A percentile compares a stretch with the other conserved stretches of the same genome.
Evolutionary conservation across 2,888 invertebrate genomes (phyloP).

Genomic region (Ditylenchus weischeri): DNA sequence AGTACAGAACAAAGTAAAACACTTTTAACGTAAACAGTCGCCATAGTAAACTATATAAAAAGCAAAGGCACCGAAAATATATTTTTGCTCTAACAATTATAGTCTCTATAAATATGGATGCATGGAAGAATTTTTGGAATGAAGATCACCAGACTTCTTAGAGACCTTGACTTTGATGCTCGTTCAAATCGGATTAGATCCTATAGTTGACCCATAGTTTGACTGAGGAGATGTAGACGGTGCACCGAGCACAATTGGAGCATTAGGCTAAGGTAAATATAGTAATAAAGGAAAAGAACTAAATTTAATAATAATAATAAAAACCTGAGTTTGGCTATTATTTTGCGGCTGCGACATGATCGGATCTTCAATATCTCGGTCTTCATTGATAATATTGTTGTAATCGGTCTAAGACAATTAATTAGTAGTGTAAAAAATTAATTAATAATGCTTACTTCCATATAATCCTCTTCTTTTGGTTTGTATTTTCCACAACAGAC

Average conservation of each 20-base stretch:
- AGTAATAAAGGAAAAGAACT: background rate
- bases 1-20: too few relatives aligned
- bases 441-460: background rate
- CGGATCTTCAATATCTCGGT: conserved; percentile 12
- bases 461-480: conserved; percentile 12
- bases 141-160: background rate
- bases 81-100: too few relatives aligned
- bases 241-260: conserved; percentile 24
- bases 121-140: background rate
- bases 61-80: too few relatives aligned
- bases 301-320: background rate
- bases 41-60: too few relatives aligned
- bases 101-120: too few relatives aligned
- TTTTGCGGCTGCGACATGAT: conserved; percentile 13
- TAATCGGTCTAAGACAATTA: background rate
- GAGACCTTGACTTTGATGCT: background rate
- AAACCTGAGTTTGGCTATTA: background rate
- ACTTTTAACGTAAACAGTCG: too few relatives aligned
- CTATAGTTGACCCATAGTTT: conserved; percentile 22
- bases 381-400: conserved; percentile 6
- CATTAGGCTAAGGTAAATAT: too few relatives aligned
- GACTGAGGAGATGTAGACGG: background rate
- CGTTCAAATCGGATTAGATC: background rate
- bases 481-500: conserved; percentile 31
- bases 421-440: background rate